phyloP scores from a whole-genome alignment of 1,140 invertebrate genomes.

The Paraescarpia echinospica region DNA sequence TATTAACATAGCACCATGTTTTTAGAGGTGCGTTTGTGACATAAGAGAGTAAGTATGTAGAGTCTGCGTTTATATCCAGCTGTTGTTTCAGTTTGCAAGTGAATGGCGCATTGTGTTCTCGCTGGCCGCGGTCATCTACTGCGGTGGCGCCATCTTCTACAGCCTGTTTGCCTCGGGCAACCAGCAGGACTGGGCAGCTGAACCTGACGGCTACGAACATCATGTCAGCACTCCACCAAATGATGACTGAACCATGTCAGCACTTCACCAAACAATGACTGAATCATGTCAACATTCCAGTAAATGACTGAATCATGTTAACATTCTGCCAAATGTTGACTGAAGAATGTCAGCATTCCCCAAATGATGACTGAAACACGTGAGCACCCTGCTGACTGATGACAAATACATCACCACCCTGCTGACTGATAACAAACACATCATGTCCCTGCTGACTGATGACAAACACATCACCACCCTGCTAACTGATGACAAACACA shows the following conservation, averaged over 20 bases:
- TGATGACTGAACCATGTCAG: not conserved
- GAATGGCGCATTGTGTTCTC: constrained; percentile 96
- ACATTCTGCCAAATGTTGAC: not conserved
- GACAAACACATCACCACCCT: no score
- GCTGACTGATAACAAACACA: no score
- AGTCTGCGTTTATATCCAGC: not conserved
- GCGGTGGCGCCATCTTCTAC: constrained; percentile 94
- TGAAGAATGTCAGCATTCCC: not conserved
- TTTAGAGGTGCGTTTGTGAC: no score
- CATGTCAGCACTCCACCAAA: not conserved
- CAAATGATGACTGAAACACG: not conserved
- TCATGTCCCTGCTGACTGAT: no score
- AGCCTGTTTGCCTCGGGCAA: constrained; percentile 96
- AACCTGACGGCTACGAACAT: constrained; percentile 6
- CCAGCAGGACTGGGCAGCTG: constrained; percentile 91
- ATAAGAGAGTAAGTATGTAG: no score
- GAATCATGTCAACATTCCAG: not conserved
- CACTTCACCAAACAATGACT: not conserved
- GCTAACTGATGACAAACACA: no score
- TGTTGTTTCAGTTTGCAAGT: constrained; percentile 71
- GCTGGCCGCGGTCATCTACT: constrained; percentile 91
- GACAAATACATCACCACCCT: no score
- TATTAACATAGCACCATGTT: no score
- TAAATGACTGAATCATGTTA: not conserved
- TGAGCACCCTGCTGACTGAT: not conserved